Evolutionary conservation across 2,888 invertebrate genomes (phyloP), one percentile per base, ranked within the genome.

Genomic region (Metellina segmentata): DNA sequence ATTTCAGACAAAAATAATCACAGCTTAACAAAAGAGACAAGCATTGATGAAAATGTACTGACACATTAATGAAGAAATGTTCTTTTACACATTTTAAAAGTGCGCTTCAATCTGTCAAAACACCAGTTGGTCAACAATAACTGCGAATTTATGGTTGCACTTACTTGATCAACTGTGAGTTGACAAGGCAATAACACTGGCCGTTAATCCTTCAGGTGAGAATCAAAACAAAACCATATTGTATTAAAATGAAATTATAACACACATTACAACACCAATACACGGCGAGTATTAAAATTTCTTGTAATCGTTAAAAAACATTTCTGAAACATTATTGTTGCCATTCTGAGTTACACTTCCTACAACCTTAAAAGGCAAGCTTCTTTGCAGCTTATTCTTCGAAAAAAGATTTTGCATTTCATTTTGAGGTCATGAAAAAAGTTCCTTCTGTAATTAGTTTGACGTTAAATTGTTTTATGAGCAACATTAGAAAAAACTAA

Each of bases 281-380:
- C 48, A 82, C 85, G 74, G 85, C 61, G 34, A 85, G 79, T 48
- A 85, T 74, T 61, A 74, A 85, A 72, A 74, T 85, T 85, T 53
- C 74, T 75, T 75, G 61, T 49, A 85, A 85, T 85, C 85, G 85
- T 85, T 85, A 85, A 85, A 85, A 82, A 87, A 91, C 91, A 91
- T 85, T 61, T 71, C 77, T 19, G 53, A 85, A 89, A 71, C 53
- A 71, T 79, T 74, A 70, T 85, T 81, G 89, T 89, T 89, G 89
- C 89, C 89, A 89, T 79, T 81, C 89, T 51, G 69, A 53, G 34
- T 53, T 20, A 34, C 83, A 71, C 72, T 85, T 89, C 74, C 78
- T 85, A 72, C 74, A 61, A 69, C 88, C 88, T 81, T 88, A 81
- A 81, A 88, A 88, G 88, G 88, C 53, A 88, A 88, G 34, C 4